Evolutionary conservation across 1,140 invertebrate species (phyloP).

Genomic region (Phortica variegata): DNA sequence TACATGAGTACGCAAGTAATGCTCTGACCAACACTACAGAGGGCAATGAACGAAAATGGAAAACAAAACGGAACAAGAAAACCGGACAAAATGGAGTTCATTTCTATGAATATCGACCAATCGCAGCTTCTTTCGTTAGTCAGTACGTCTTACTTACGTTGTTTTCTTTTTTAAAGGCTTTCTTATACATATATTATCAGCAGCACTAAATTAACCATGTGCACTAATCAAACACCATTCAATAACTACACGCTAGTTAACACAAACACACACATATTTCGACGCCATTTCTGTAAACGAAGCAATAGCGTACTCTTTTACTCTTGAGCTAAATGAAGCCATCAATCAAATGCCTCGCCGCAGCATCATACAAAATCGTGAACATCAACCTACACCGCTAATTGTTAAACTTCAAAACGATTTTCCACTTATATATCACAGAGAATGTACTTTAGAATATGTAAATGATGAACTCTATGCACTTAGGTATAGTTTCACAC

Average conservation of each 20-base stretch:
- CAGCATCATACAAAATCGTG: constrained; percentile 46
- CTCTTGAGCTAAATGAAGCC: constrained; percentile 38
- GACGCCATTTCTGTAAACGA: constrained; percentile 45
- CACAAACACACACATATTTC: constrained; percentile 41
- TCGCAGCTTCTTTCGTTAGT: not conserved
- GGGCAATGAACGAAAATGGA: constrained; percentile 44
- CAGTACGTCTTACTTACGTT: constrained; percentile 7
- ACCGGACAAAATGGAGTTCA: constrained; percentile 52
- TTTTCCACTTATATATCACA: constrained; percentile 17
- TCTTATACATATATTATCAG: constrained; percentile 17
- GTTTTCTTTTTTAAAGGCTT: not conserved
- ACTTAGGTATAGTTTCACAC: constrained; percentile 21
- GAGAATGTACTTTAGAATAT: constrained; percentile 21
- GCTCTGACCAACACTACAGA: too few relatives aligned
- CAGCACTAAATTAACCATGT: too few relatives aligned
- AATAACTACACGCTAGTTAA: constrained; percentile 12
- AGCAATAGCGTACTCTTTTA: constrained; percentile 37
- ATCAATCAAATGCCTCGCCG: constrained; percentile 25
- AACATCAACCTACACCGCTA: too few relatives aligned
- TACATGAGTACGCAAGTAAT: too few relatives aligned
- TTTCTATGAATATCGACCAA: constrained; percentile 8
- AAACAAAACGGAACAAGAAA: constrained; percentile 39
- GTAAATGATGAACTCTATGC: not conserved
- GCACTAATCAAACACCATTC: constrained; percentile 13
- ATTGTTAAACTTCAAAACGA: constrained; percentile 39